Conservation (phyloP, 2,888 invertebrate genomes). For the Cepaea hortensis region DNA sequence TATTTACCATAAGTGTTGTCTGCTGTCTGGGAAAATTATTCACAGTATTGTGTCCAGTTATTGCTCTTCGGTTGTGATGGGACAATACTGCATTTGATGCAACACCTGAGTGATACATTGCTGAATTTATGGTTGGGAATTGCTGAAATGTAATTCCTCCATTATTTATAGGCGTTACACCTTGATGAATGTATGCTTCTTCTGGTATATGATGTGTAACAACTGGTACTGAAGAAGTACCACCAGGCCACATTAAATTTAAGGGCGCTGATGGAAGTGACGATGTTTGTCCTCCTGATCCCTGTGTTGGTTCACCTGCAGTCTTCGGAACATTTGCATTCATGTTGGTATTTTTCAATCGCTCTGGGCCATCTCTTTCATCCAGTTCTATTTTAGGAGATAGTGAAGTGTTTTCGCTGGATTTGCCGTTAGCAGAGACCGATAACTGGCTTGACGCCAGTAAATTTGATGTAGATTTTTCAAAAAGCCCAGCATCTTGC, state of each 20-base stretch:
- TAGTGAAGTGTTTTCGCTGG: neutral
- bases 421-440: conserved; percentile 48
- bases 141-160: conserved; percentile 75
- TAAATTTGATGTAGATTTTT: conserved; percentile 71
- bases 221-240: conserved; percentile 51
- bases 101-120: conserved; percentile 53
- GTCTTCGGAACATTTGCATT: conserved; percentile 48
- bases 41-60: conserved; percentile 63
- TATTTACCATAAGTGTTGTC: conserved; percentile 67
- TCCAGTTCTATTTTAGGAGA: conserved; percentile 26
- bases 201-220: conserved; percentile 62
- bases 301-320: conserved; percentile 36
- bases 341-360: conserved; percentile 58
- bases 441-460: conserved; percentile 53
- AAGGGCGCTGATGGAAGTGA: conserved; percentile 25
- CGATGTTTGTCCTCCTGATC: conserved; percentile 31
- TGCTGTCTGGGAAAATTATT: conserved; percentile 75
- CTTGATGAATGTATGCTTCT: conserved; percentile 72
- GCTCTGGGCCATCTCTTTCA: conserved; percentile 50
- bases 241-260: conserved; percentile 37
- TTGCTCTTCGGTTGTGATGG: conserved; percentile 74
- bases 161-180: conserved; percentile 72
- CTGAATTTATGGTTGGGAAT: conserved; percentile 65
- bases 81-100: conserved; percentile 64
- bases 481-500: conserved; percentile 76